Percentiles rank a stretch among this genome's conserved stretches.
Evolutionary conservation across 2,888 invertebrate genomes (phyloP).

Genomic region (Drosophila mercatorum): DNA sequence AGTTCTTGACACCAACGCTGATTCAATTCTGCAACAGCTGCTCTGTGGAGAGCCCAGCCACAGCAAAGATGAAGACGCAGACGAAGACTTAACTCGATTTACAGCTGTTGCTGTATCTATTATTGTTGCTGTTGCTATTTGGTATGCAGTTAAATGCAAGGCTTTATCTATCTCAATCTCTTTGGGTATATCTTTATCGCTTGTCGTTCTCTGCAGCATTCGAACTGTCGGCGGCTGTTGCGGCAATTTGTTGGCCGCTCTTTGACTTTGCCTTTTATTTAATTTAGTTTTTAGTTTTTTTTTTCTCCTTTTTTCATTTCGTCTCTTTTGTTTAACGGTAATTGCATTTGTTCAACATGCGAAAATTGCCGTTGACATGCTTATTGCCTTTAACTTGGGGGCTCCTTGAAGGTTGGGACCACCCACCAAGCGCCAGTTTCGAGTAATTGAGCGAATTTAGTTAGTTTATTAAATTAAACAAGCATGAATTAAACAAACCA

Average conservation of each 20-base stretch:
- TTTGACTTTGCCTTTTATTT: conserved; percentile 63
- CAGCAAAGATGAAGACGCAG: conserved; percentile 3
- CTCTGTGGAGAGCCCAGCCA: conserved; percentile 19
- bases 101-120: conserved; percentile 16
- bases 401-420: conserved; percentile 62
- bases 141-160: conserved; percentile 41
- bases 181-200: conserved; percentile 40
- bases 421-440: conserved; percentile 39
- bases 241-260: conserved; percentile 60
- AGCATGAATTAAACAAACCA: conserved; percentile 10
- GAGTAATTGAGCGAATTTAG: conserved; percentile 51
- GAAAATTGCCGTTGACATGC: conserved; percentile 68
- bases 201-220: conserved; percentile 28
- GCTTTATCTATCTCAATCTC: conserved; percentile 37
- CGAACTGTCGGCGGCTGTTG: conserved; percentile 55
- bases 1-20: conserved; percentile 1
- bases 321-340: conserved; percentile 41
- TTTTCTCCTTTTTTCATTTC: conserved; percentile 3
- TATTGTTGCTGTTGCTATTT: conserved; percentile 6
- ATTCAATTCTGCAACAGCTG: conserved; percentile 32
- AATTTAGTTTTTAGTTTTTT: conserved; percentile 54
- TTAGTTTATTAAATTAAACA: conserved; percentile 55
- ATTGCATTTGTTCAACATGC: conserved; percentile 70
- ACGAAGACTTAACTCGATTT: conserved; percentile 30
- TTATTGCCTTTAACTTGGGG: conserved; percentile 51